Evolutionary conservation across 2,113 vertebrate species (phyloP), one percentile per base, ranked within the genome.

Genomic region (Sebastes fasciatus): DNA sequence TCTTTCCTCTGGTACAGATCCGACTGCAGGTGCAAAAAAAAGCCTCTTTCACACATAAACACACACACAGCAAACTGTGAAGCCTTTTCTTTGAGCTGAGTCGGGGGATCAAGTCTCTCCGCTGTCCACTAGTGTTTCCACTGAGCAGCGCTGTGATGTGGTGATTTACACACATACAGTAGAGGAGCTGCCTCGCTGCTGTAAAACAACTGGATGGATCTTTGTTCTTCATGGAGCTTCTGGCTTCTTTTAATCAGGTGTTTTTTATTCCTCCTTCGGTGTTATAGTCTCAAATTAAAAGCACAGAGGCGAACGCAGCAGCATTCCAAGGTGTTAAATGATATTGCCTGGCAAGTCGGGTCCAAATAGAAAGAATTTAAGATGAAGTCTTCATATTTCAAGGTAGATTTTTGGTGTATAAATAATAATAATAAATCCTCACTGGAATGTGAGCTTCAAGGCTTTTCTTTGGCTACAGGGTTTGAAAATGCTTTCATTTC

Each of bases 401-500:
- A 76, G 80, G 90, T 78, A 79, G 74, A 87, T 90, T 92, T 83
- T 34, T 34, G 34, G 34, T 34, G 34, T 34, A 34, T 34, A 34
- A 34, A 34, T 34, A 34, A 34, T 34, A 34, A 34, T 34, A 34
- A 76, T 74, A 86, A 89, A 76, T 72, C 87, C 74, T 66, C 6
- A 4, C 58, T 80, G 87, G 91, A 93, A 88, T 88, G 71, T 83
- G 71, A 86, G 80, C 87, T 86, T 68, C 13, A 8, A 60, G 85
- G 84, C 79, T 80, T 70, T 83, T 70, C 34, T 78, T 74, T 76
- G 45, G 85, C 83, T 79, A 49, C 45, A 21, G 73, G 84, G 73
- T 75, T 88, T 86, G n/a, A 60, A 90, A 87, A 89, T 81, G 65
- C 70, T 91, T 92, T 92, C 62, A 92, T 94, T 93, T 92, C 88